Conservation (phyloP, 2,113 vertebrate genomes). For the Numida meleagris region DNA sequence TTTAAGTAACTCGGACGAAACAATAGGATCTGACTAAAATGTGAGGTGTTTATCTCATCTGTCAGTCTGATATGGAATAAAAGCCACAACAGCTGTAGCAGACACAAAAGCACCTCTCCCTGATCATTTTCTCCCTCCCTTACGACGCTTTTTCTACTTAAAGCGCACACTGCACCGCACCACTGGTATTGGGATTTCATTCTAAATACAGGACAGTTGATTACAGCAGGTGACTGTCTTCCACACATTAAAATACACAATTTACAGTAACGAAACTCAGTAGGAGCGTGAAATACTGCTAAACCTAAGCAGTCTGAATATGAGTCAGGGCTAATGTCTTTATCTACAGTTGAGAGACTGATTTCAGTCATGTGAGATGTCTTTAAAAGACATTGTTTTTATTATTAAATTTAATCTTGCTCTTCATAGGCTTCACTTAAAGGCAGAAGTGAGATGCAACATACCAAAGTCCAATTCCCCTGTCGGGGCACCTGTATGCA, state of each 20-base stretch:
- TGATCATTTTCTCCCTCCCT: not conserved
- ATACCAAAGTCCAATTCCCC: not conserved
- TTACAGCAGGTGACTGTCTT: not conserved
- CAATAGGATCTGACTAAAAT: constrained; percentile 55
- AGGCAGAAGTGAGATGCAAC: not conserved
- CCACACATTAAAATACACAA: not conserved
- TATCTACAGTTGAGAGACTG: not conserved
- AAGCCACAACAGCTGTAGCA: constrained; percentile 26
- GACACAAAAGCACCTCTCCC: not conserved
- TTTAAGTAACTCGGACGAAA: constrained; percentile 64
- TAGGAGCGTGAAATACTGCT: not conserved
- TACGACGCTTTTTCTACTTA: not conserved
- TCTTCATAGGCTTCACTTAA: not conserved
- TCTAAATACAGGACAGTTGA: not conserved
- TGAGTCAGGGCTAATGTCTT: not conserved
- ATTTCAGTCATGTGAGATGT: not conserved
- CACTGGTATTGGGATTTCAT: not conserved
- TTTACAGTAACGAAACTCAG: constrained; percentile 40
- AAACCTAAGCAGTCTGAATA: not conserved
- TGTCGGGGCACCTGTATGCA: not conserved
- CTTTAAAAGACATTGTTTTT: not conserved
- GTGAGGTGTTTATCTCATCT: constrained; percentile 57
- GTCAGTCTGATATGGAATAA: constrained; percentile 22
- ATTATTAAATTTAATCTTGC: not conserved
- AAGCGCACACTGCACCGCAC: not conserved